Evolutionary conservation across 2,888 invertebrate species (phyloP).

Genomic region (Gisinianus flammeolus): DNA sequence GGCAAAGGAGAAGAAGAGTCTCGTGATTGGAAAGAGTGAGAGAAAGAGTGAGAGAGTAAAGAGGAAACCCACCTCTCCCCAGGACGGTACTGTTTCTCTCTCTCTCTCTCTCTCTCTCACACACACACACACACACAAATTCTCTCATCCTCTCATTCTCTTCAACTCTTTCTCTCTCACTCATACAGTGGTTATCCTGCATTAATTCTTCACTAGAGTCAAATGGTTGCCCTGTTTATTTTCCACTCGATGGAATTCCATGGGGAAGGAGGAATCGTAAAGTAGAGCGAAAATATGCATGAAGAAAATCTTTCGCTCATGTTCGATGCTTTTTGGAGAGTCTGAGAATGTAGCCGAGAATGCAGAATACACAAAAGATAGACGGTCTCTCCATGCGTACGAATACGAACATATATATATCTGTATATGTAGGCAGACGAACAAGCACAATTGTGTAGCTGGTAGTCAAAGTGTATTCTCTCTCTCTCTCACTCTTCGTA

Average conservation of each 20-base stretch:
- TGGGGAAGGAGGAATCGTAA: constrained; percentile 6
- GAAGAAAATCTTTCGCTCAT: background rate
- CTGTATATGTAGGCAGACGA: no score
- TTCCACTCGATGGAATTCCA: constrained; percentile 25
- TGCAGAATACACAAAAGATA: background rate
- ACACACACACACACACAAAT: no score
- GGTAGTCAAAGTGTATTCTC: no score
- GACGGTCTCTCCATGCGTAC: background rate
- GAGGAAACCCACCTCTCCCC: no score
- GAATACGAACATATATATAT: background rate
- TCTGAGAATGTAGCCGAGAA: no score
- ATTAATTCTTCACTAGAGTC: constrained; percentile 30
- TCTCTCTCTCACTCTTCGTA: no score
- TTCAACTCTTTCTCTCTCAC: background rate
- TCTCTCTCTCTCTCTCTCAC: no score
- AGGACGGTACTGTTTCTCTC: no score
- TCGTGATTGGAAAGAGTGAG: no score
- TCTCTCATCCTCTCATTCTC: background rate
- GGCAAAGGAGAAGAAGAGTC: background rate
- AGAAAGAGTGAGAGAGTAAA: constrained; percentile 13
- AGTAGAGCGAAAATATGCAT: constrained; percentile 6
- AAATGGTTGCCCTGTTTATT: constrained; percentile 31
- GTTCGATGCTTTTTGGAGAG: background rate
- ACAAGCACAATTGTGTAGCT: no score
- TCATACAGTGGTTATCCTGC: constrained; percentile 16